These are phyloP conservation scores for Pyralis farinalis DNA, from an alignment of 2,888 invertebrate species.

Conservation along the genomic window DNA sequence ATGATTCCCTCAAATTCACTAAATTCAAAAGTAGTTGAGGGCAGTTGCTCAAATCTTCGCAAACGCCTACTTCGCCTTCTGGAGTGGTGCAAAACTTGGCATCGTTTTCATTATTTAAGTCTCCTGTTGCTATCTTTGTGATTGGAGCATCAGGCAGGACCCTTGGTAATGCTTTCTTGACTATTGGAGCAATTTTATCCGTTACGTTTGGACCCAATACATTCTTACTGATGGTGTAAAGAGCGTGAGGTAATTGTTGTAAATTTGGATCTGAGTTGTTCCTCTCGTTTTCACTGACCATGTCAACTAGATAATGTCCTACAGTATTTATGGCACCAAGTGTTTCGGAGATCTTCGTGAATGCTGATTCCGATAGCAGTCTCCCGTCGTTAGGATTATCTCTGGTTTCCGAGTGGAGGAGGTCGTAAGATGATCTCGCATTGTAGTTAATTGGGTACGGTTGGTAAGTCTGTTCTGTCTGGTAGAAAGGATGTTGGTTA, in stretches of 20 bases:
- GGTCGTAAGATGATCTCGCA: constrained; percentile 41
- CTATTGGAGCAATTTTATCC: constrained; percentile 89
- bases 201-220: constrained; percentile 88
- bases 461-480: constrained; percentile 20
- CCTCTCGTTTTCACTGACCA: constrained; percentile 80
- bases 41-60: constrained; percentile 94
- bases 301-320: constrained; percentile 91
- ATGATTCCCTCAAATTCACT: constrained; percentile 89
- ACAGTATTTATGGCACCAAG: constrained; percentile 92
- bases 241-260: constrained; percentile 83
- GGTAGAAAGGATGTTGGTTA: constrained; percentile 34
- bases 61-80: constrained; percentile 88
- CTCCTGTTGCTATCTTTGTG: constrained; percentile 63
- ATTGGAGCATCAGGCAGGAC: constrained; percentile 68
- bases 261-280: constrained; percentile 64
- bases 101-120: constrained; percentile 66
- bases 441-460: constrained; percentile 35
- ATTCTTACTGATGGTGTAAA: constrained; percentile 90
- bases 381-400: constrained; percentile 64
- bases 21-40: constrained; percentile 91
- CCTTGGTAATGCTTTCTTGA: constrained; percentile 64
- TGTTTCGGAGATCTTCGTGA: constrained; percentile 83
- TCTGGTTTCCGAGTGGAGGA: constrained; percentile 42
- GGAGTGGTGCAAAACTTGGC: constrained; percentile 89
- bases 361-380: constrained; percentile 81